A percentile compares a stretch with the other conserved stretches of the same genome.
phyloP scores from a whole-genome alignment of 2,888 invertebrate species.

The Osedax frankpressi region DNA sequence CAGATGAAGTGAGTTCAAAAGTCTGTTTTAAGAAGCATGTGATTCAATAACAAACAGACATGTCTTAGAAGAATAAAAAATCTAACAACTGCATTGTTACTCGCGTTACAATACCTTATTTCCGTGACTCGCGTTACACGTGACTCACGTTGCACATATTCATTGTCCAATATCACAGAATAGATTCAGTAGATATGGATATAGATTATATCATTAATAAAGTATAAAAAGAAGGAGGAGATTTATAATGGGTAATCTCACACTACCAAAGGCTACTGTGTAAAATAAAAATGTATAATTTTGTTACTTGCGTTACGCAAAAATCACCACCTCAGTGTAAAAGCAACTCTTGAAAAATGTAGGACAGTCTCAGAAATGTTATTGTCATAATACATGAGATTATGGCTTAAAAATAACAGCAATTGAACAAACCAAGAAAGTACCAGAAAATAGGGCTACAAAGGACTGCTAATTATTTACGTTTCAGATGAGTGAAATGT shows the following conservation, averaged over 20 bases:
- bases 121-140: no score
- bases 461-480: background rate
- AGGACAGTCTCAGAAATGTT: background rate
- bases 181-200: background rate
- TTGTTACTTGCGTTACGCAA: background rate
- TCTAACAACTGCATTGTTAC: background rate
- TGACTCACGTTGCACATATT: background rate
- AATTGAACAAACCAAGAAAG: constrained; percentile 6
- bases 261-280: background rate
- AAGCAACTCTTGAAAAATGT: background rate
- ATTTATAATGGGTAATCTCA: no score
- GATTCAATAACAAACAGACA: background rate
- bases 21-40: background rate
- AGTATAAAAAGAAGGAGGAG: background rate
- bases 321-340: background rate
- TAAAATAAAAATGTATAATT: constrained; percentile 1
- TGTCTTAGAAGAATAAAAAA: background rate
- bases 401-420: constrained; percentile 6
- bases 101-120: background rate
- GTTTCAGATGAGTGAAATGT: constrained; percentile 4
- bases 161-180: background rate
- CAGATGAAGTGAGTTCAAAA: background rate
- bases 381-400: background rate
- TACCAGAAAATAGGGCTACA: background rate
- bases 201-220: background rate